Percentiles rank a stretch among this genome's conserved stretches.
Conservation (phyloP, 1,140 invertebrate species). For the Lepidotrigona ventralis region DNA sequence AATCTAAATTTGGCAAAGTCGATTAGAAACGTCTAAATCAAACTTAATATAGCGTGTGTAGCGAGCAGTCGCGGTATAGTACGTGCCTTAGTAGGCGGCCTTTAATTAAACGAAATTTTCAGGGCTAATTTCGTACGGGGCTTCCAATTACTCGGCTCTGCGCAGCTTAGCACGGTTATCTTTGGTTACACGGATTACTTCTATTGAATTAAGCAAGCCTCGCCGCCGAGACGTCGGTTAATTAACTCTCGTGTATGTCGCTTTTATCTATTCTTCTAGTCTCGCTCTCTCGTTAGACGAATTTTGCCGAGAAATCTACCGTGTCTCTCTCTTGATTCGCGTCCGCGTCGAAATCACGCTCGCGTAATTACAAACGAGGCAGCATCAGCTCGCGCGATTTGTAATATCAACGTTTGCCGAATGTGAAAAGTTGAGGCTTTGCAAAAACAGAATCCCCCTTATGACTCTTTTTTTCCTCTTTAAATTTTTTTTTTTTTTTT, state of each 20-base stretch:
- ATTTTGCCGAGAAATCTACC: background rate
- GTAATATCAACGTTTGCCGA: background rate
- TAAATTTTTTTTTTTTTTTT: too few relatives aligned
- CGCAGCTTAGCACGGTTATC: slow-evolving; percentile 4
- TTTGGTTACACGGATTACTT: slow-evolving; percentile 45
- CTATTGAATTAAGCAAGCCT: slow-evolving; percentile 65
- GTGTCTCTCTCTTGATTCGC: background rate
- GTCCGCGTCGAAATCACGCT: background rate
- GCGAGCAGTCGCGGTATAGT: slow-evolving; percentile 2
- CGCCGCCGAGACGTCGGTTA: slow-evolving; percentile 19
- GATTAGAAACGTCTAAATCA: slow-evolving; percentile 35
- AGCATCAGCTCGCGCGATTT: background rate
- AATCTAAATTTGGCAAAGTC: slow-evolving; percentile 9
- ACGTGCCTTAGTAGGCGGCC: slow-evolving; percentile 42
- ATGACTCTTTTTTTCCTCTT: too few relatives aligned
- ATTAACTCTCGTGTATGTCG: slow-evolving; percentile 45
- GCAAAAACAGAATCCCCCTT: too few relatives aligned
- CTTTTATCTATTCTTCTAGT: background rate
- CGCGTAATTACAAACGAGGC: background rate
- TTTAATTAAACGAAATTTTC: slow-evolving; percentile 73
- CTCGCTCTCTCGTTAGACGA: background rate
- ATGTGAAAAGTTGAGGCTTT: background rate
- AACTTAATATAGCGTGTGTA: slow-evolving; percentile 5
- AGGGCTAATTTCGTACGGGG: slow-evolving; percentile 64
- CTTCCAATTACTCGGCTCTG: slow-evolving; percentile 60